phyloP scores from a whole-genome alignment of 2,113 vertebrate species.

The Hystrix cristata region DNA sequence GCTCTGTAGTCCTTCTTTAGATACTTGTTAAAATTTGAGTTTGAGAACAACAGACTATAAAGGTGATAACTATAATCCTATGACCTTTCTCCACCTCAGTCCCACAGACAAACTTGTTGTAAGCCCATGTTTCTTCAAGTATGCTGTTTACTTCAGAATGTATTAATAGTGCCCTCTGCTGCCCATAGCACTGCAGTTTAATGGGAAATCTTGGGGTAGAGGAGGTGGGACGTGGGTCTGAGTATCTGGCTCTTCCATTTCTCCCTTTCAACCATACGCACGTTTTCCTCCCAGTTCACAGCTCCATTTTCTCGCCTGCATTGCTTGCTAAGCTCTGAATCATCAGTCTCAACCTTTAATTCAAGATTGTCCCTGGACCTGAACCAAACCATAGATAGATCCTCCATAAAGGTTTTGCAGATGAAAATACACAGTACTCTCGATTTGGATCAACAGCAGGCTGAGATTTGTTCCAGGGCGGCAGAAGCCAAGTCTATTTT shows the following conservation, averaged over 20 bases:
- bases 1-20: not conserved
- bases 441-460: constrained; percentile 62
- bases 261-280: not conserved
- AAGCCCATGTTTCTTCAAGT: not conserved
- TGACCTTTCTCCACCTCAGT: not conserved
- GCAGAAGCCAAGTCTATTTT: constrained; percentile 74
- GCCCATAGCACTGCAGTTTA: not conserved
- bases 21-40: not conserved
- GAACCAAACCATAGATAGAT: constrained; percentile 77
- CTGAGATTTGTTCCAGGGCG: constrained; percentile 38
- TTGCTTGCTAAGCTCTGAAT: constrained; percentile 77
- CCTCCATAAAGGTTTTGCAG: constrained; percentile 68
- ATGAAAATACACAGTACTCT: constrained; percentile 59
- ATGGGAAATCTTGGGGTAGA: constrained; percentile 42
- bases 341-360: constrained; percentile 79
- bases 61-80: not conserved
- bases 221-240: not conserved
- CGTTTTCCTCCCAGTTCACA: constrained; percentile 50
- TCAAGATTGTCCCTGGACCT: constrained; percentile 74
- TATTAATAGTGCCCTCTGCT: constrained; percentile 82
- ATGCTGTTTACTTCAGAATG: constrained; percentile 33
- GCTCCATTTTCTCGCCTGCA: constrained; percentile 63
- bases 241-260: not conserved
- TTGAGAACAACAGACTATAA: not conserved
- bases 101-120: not conserved